phyloP scores from a whole-genome alignment of 2,888 invertebrate species.

The Cosmia pyralina region DNA sequence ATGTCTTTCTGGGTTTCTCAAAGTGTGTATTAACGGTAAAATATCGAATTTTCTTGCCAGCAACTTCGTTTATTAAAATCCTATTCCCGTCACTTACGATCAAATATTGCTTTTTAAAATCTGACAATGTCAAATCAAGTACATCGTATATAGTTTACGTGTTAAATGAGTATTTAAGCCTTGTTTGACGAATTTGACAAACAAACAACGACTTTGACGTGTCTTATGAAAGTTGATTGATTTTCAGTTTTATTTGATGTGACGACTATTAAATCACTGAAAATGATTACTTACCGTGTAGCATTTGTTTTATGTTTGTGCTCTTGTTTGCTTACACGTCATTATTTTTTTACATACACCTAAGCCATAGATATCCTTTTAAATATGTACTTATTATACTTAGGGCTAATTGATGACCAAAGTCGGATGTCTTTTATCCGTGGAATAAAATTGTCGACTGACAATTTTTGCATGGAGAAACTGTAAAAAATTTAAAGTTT shows the following conservation, averaged over 20 bases:
- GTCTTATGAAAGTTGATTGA: constrained; percentile 1
- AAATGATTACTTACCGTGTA: not conserved
- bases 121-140: not conserved
- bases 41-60: not conserved
- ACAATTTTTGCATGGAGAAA: too few relatives aligned
- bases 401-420: too few relatives aligned
- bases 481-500: too few relatives aligned
- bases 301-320: not conserved
- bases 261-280: not conserved
- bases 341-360: not conserved
- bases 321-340: too few relatives aligned
- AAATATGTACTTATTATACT: not conserved
- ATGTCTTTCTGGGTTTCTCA: not conserved
- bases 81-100: not conserved
- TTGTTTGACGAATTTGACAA: constrained; percentile 2
- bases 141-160: not conserved
- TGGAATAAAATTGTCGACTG: too few relatives aligned
- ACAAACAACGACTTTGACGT: constrained; percentile 2
- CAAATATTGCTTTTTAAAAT: not conserved
- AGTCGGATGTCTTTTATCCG: too few relatives aligned
- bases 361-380: not conserved
- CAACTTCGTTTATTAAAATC: not conserved
- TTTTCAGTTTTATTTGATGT: not conserved
- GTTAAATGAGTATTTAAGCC: not conserved
- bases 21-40: not conserved